Evolutionary conservation across 2,888 invertebrate species (phyloP), one percentile per base, ranked within the genome.

Genomic region (Scrobipalpa atriplicella): DNA sequence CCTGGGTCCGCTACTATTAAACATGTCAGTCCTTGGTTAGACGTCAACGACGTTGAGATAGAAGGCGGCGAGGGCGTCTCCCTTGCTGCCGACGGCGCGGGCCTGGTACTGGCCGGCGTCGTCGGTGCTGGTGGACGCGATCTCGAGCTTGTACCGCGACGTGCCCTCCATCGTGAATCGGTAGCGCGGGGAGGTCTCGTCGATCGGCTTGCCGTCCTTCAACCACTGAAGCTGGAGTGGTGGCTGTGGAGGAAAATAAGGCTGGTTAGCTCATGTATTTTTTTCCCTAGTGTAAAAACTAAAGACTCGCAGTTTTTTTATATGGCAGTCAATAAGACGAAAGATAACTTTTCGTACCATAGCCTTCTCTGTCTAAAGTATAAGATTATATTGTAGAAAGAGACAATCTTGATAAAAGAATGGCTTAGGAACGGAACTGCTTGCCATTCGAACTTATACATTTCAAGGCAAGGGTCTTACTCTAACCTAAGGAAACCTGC

Each of bases 61-160:
- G 94, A 98, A 98, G 74, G 98, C 96, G 64, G 96, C 95, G 69
- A 95, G 94, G 64, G 96, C 94, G 89, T 97, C 97, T 72, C 97
- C 96, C 90, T 97, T 97, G 87, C 96, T 96, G 82, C 97, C 96
- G 72, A 96, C 95, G 39, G 97, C 97, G 79, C 96, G 95, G 18
- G 97, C 96, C 77, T 96, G 95, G 87, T 98, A 98, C 87, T 98
- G 98, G 54, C 98, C 98, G 72, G 96, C 94, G 90, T 98, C 98
- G 76, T 95, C 95, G 65, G 95, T 91, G 73, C 94, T 94, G 84
- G 96, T 95, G 75, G 95, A 94, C 73, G 95, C 94, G 73, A 98
- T 96, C 84, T 96, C 95, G 70, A 98, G 94, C 66, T 95, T 94
- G 91, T 97, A 98, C 72, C 95, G 95, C 76, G 95, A 95, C 75